Evolutionary conservation across 2,888 invertebrate genomes (phyloP).

Genomic region (Hartigia nigra): DNA sequence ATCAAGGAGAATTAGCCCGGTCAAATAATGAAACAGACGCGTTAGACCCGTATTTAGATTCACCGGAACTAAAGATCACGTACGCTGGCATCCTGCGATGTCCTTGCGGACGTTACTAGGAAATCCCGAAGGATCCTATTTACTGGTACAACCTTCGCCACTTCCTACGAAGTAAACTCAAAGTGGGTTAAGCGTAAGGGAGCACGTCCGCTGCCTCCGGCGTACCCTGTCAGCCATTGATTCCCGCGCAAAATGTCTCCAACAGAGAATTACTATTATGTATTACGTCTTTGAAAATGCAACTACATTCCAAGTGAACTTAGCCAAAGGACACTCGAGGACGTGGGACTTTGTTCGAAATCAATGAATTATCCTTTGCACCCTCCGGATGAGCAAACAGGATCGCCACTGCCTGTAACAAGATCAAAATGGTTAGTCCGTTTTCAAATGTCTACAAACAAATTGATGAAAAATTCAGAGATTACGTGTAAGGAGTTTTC

Average conservation of each 20-base stretch:
- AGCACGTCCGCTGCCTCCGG: neutral
- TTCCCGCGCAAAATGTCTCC: neutral
- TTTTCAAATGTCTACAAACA: neutral
- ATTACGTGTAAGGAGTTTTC: neutral
- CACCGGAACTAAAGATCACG: neutral
- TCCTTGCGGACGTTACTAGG: neutral
- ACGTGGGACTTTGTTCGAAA: neutral
- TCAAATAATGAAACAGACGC: neutral
- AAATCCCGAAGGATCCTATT: neutral
- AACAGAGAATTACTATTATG: neutral
- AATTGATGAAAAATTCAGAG: neutral
- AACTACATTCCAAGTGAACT: neutral
- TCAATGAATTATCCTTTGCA: neutral
- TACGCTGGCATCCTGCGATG: neutral
- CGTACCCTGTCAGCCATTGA: neutral
- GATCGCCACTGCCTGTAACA: neutral
- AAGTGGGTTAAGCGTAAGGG: neutral
- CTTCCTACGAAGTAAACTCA: neutral
- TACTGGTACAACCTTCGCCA: neutral
- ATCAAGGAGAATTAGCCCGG: neutral
- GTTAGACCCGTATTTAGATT: neutral
- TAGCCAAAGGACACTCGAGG: neutral
- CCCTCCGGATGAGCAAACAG: neutral
- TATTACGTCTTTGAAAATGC: neutral
- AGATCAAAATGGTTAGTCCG: neutral